Evolutionary conservation across 37 sponge, comb jelly and placozoan genomes (phyloP).

Genomic region (Geodia barretti): DNA sequence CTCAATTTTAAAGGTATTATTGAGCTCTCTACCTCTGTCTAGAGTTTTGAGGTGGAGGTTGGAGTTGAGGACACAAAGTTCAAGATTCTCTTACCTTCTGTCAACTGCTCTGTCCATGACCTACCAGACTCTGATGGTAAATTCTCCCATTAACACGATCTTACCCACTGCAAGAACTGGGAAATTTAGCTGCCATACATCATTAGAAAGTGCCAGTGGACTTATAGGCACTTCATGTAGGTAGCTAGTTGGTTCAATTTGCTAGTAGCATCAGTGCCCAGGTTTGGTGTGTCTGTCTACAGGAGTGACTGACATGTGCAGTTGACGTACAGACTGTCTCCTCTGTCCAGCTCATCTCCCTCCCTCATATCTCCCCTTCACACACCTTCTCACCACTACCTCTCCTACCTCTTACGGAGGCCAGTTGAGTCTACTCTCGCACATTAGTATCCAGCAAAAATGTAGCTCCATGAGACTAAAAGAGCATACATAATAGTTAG

Average conservation of each 20-base stretch:
- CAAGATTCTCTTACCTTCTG: conserved; percentile 36
- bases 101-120: conserved; percentile 36
- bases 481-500: too few species aligned
- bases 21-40: background rate
- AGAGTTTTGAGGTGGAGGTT: background rate
- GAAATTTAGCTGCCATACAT: too few species aligned
- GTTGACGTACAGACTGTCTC: conserved; percentile 24
- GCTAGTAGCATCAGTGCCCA: too few species aligned
- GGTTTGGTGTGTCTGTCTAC: too few species aligned
- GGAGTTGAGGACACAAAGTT: conserved; percentile 31
- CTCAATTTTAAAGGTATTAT: too few species aligned
- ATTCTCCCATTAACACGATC: background rate
- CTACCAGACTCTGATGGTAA: conserved; percentile 79
- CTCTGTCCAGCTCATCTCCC: background rate
- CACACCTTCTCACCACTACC: background rate
- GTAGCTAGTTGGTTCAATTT: too few species aligned
- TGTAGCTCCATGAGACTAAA: too few species aligned
- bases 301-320: conserved; percentile 87
- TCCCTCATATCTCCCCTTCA: background rate
- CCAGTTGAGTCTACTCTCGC: conserved; percentile 48
- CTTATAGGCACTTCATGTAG: too few species aligned
- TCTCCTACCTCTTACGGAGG: conserved; percentile 48
- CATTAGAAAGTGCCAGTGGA: too few species aligned
- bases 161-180: background rate
- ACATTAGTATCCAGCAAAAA: too few species aligned